Conservation (phyloP, 1,140 invertebrate genomes). For the Apolygus lucorum region DNA sequence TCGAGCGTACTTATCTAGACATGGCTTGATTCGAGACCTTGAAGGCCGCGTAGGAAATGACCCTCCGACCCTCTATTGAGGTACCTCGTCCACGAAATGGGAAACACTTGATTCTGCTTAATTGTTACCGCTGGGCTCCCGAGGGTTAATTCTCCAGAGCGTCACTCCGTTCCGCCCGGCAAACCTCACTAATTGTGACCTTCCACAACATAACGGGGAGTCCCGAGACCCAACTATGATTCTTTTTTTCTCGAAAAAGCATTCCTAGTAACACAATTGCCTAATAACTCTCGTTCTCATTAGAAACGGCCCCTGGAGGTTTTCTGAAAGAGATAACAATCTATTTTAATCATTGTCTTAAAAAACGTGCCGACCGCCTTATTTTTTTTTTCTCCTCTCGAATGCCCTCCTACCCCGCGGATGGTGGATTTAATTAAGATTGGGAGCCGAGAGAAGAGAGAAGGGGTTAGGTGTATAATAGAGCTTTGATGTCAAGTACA, state of each 20-base stretch:
- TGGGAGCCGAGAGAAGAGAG: not conserved
- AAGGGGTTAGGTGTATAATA: slow-evolving; percentile 7
- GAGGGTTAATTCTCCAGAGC: not conserved
- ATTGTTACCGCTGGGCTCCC: not conserved
- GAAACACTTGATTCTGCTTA: slow-evolving; percentile 3
- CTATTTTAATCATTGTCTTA: slow-evolving; percentile 12
- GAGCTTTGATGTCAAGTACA: too few species aligned
- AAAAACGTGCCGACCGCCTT: not conserved
- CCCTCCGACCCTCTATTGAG: too few species aligned
- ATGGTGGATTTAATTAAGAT: slow-evolving; percentile 11
- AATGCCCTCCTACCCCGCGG: not conserved
- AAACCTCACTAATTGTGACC: slow-evolving; percentile 7
- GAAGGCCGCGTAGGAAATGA: not conserved
- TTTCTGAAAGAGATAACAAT: not conserved
- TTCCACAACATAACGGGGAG: slow-evolving; percentile 11
- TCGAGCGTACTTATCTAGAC: not conserved
- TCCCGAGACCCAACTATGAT: not conserved
- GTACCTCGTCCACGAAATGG: not conserved
- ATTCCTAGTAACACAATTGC: slow-evolving; percentile 16
- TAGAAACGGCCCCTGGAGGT: not conserved
- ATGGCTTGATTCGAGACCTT: not conserved
- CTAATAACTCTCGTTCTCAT: slow-evolving; percentile 13
- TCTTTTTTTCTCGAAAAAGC: not conserved
- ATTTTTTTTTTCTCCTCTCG: not conserved
- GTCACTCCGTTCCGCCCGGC: not conserved